Base-by-base conservation (phyloP, 2,888 invertebrate genomes). In the Ypsolopha scabrella region DNA sequence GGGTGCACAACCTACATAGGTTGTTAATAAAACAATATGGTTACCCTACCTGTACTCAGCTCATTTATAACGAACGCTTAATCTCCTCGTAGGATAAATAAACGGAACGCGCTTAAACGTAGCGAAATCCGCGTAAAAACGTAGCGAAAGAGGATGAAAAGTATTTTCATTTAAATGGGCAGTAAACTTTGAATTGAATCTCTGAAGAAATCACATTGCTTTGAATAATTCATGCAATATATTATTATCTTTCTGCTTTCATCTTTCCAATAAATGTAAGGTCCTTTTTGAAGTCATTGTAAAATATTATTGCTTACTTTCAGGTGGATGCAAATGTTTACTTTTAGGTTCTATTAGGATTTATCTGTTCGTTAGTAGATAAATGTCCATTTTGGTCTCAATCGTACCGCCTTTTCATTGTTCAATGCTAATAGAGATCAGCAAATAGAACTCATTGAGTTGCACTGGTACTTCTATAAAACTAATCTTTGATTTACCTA, bases 101-200 rank as follows among this genome's bases (percentile, higher is more conserved):
- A 37, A n/a, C 38, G 39, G 11, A 39, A 48, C 38, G 13, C 14
- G n/a, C 9, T 38, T 41, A 11, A 49, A 33, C 61, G 64, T 63
- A 67, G 66, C 64, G 71, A 70, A 70, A 69, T 64, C 59, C 59
- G 54, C 56, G 54, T 60, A 59, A 62, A 60, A 62, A 58, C 62
- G 24, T 24, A 24, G 24, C 24, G 24, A 24, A 24, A 24, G 24
- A 24, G 65, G 64, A 65, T 64, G 64, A 63, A 65, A 67, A 68
- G 65, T 64, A 68, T 68, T 76, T 76, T 75, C 70, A 77, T 78
- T 72, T 72, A 72, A 70, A 73, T 70, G 67, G 66, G 58, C 67
- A 66, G 63, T 64, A 67, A 72, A 74, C 67, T 74, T 74, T 63
- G 68, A 68, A 71, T 73, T 67, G 73, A 74, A 67, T 74, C 72